A percentile compares a stretch with the other conserved stretches of the same genome.
Evolutionary conservation across 2,888 invertebrate genomes (phyloP).

Genomic region (Tetranychus truncatus): DNA sequence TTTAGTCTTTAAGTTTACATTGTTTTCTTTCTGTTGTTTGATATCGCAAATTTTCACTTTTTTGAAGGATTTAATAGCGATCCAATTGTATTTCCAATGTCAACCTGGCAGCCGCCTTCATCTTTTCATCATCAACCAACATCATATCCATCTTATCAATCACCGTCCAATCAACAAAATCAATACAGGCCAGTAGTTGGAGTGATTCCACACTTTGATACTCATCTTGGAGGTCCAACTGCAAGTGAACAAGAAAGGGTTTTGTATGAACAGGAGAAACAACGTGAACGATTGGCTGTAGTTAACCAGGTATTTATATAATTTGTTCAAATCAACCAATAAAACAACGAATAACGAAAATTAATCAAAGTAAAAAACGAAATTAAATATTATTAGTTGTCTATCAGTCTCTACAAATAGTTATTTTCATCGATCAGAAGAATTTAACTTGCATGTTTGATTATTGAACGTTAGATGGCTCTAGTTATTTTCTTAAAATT

Average conservation of each 20-base stretch:
- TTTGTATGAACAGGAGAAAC: constrained; percentile 26
- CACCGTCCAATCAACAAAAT: neutral
- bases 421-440: no score
- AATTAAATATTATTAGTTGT: neutral
- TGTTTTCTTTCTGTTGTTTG: no score
- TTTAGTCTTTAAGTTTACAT: no score
- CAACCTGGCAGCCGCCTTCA: neutral
- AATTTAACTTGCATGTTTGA: no score
- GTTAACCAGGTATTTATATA: constrained; percentile 29
- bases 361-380: neutral
- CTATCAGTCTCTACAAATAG: no score
- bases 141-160: neutral
- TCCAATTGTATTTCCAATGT: neutral
- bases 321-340: neutral
- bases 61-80: no score
- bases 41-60: no score
- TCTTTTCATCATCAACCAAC: neutral
- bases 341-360: neutral
- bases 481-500: no score
- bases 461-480: no score
- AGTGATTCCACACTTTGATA: constrained; percentile 7
- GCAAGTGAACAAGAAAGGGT: constrained; percentile 11
- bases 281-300: constrained; percentile 30
- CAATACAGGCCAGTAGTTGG: neutral
- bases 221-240: neutral